Percentiles rank a stretch among this genome's conserved stretches.
These are phyloP conservation scores for Drosophila lacertosa DNA, from an alignment of 1,140 invertebrate species.

Conservation along the genomic window DNA sequence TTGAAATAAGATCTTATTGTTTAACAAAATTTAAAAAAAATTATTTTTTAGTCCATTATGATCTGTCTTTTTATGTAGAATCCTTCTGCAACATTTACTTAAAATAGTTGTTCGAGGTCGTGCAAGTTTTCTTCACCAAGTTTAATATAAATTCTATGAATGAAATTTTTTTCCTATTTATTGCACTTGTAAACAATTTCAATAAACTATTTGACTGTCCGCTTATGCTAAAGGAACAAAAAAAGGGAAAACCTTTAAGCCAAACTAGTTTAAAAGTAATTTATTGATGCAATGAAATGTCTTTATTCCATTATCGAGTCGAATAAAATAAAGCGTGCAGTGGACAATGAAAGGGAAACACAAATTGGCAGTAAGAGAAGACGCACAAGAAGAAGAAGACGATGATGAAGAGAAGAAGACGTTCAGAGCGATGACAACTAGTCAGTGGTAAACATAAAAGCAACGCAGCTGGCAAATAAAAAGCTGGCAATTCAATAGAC, in stretches of 20 bases:
- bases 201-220: not conserved
- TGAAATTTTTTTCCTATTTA: not conserved
- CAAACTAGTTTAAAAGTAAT: conserved; percentile 35
- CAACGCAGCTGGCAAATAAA: conserved; percentile 46
- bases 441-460: conserved; percentile 33
- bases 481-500: conserved; percentile 57
- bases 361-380: conserved; percentile 48
- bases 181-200: not conserved
- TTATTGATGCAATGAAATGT: conserved; percentile 45
- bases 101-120: too few relatives aligned
- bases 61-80: too few relatives aligned
- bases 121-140: too few relatives aligned
- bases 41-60: too few relatives aligned
- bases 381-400: conserved; percentile 29
- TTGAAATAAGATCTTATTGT: too few relatives aligned
- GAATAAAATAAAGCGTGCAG: conserved; percentile 1
- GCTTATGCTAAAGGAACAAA: not conserved
- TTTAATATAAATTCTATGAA: too few relatives aligned
- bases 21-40: too few relatives aligned
- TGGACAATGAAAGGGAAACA: conserved; percentile 27
- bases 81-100: too few relatives aligned
- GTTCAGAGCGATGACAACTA: conserved; percentile 30
- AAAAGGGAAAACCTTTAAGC: not conserved
- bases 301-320: conserved; percentile 6
- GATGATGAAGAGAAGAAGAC: conserved; percentile 38